Base-by-base conservation (phyloP, 2,888 invertebrate genomes). In the Dione juno region DNA sequence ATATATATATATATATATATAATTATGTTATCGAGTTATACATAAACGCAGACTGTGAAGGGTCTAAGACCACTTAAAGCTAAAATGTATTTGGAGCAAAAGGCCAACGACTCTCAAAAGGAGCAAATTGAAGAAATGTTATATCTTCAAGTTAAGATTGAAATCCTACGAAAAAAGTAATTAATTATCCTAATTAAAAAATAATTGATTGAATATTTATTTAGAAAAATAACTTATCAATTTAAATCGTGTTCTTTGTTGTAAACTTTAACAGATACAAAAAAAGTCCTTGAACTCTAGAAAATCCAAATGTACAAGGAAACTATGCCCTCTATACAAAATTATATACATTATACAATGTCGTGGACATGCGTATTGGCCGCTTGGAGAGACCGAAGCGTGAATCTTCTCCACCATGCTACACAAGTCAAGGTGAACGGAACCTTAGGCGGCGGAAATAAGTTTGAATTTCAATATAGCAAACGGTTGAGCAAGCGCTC, bases 301-400 rank as follows among this genome's bases (percentile, higher is more conserved):
- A 87, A 91, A 90, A 90, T 88, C 87, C 82, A 87, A 91, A 91
- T 88, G 88, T 88, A 88, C 85, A 89, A 88, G 88, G 89, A 92
- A 92, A 92, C 90, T 90, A 89, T 91, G 87, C 82, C 82, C 80
- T 84, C 87, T 89, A 88, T 89, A 91, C 77, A 79, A 88, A 86
- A 86, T 86, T 90, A 80, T 79, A 76, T 78, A 80, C 88, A 76
- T 89, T 90, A 87, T 87, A 90, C 87, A 84, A 81, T 83, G 84
- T 86, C 87, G 88, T 92, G 92, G 92, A 91, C 93, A 93, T 93
- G 93, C 93, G 93, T 93, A 92, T 89, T 93, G 90, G 91, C 87
- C 87, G 85, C 88, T 85, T 88, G 84, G 87, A 86, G 88, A 87
- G 86, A 88, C 84, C 85, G 86, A 89, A 89, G 88, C 85, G 88